Evolutionary conservation across 2,888 invertebrate genomes (phyloP), one percentile per base, ranked within the genome.

Genomic region (Lasioglossum morio): DNA sequence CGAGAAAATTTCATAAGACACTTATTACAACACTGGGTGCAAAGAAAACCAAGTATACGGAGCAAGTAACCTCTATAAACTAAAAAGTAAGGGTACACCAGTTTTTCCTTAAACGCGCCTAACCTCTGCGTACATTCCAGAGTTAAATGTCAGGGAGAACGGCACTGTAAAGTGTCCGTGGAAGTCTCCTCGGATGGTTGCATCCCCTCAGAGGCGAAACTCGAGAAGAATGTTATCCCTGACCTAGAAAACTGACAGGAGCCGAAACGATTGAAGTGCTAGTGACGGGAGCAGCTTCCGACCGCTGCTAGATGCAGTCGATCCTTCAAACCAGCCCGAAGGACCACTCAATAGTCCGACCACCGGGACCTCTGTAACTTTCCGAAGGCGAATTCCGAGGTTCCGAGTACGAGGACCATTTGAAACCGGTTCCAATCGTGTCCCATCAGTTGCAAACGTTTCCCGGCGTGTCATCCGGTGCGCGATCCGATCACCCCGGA

Each of bases 371-470:
- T 69, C 23, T 14, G 63, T 19, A 8, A 30, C 63, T 63, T 63
- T 30, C 30, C 7, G 30, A 63, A 63, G 63, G 30, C 57, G 57
- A 57, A 12, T 57, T 57, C 57, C n/a, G 57, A n/a, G n/a, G 53
- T n/a, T n/a, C n/a, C 57, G n/a, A 1, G 53, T n/a, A 57, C 10
- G 57, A 57, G 57, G n/a, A 57, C 57, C 57, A 57, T 57, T 57
- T 57, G 57, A 57, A 57, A 57, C 30, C 66, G 69, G n/a, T 72
- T 78, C 72, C 72, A 43, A 57, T 82, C 43, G 48, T 46, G 53
- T 48, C 72, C 69, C 69, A 60, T 84, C 74, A 70, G 40, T 73
- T 43, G 37, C 23, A 60, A 84, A 57, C 73, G 77, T 82, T 73
- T 34, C n/a, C 57, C 46, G 34, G 12, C 69, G 77, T 79, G 80